Evolutionary conservation across 2,797 vertebrate genomes (phyloP).

Genomic region (Eulemur rubriventer): DNA sequence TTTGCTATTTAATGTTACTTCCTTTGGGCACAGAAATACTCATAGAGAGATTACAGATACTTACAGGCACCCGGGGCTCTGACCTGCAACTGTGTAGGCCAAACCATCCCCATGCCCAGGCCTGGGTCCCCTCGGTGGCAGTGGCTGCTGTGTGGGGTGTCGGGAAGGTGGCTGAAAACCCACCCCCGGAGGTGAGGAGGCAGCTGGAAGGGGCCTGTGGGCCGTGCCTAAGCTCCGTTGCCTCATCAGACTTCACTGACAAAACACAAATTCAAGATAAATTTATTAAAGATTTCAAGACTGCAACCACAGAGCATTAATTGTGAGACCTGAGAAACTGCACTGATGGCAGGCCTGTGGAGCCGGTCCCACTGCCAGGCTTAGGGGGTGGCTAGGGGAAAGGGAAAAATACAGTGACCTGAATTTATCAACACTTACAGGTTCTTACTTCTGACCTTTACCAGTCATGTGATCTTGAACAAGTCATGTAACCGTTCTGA

Average conservation of each 20-base stretch:
- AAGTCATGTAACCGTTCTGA: neutral
- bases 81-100: accelerated
- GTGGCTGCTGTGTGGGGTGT: no score
- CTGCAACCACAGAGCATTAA: accelerated
- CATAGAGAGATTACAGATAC: neutral
- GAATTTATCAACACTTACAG: no score
- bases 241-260: accelerated
- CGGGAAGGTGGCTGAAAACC: neutral
- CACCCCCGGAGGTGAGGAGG: neutral
- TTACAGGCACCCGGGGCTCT: accelerated
- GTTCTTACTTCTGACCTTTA: neutral
- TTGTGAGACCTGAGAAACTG: accelerated
- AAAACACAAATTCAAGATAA: neutral
- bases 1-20: neutral
- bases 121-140: no score
- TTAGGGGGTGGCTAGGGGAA: neutral
- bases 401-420: accelerated
- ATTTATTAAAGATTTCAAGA: neutral
- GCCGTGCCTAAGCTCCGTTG: accelerated
- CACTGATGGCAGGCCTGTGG: accelerated
- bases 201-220: no score
- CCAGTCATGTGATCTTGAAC: no score
- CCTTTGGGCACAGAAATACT: no score
- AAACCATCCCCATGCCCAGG: neutral
- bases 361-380: neutral